Percentiles rank a stretch among this genome's conserved stretches.
These are phyloP conservation scores for Catharus bicknelli DNA, from an alignment of 2,113 vertebrate species.

Conservation along the genomic window DNA sequence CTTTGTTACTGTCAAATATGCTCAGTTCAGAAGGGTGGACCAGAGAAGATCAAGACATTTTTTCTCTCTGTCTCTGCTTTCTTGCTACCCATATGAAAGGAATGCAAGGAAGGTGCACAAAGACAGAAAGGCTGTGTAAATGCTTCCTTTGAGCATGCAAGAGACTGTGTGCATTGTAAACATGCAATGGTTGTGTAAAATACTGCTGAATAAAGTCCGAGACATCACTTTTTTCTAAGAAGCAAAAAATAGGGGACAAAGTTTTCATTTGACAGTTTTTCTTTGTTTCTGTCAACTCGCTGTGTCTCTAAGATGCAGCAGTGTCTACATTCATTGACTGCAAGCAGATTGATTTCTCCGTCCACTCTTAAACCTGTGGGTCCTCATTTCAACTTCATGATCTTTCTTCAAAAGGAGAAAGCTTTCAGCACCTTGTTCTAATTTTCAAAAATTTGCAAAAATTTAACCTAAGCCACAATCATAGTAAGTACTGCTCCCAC, in stretches of 20 bases:
- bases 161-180: background rate
- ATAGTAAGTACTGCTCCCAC: no score
- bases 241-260: background rate
- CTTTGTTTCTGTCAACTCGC: no score
- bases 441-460: no score
- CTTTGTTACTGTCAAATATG: background rate
- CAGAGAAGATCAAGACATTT: background rate
- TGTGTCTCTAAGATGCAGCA: no score
- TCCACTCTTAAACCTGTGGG: no score
- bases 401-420: no score
- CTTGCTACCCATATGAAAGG: accelerated
- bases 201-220: background rate
- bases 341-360: no score
- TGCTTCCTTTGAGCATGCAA: background rate
- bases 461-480: no score
- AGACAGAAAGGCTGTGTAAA: background rate
- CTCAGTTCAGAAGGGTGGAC: background rate
- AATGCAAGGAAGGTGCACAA: background rate
- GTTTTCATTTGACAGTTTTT: no score
- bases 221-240: background rate
- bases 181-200: background rate
- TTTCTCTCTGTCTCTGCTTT: background rate
- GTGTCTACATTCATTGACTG: no score
- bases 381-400: no score
- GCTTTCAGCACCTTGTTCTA: no score